These are phyloP conservation scores for Platorchestia sp. DNA, from an alignment of 1,140 invertebrate genomes.

Conservation along the genomic window DNA sequence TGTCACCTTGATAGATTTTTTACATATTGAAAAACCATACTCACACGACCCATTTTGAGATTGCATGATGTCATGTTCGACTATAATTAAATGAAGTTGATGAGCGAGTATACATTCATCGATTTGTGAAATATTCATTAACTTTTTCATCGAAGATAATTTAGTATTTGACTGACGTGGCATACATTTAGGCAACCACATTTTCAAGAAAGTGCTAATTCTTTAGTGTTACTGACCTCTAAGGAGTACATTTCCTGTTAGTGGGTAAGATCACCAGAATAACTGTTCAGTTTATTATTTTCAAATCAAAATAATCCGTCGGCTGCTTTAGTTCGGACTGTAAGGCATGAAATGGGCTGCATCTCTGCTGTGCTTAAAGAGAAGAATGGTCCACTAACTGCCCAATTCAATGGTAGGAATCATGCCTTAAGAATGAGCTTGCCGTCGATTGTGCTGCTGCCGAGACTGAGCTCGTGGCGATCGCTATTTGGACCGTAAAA, in stretches of 20 bases:
- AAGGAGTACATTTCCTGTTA: background rate
- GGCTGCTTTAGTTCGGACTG: background rate
- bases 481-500: constrained; percentile 42
- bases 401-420: background rate
- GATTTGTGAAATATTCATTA: too few relatives aligned
- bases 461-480: background rate
- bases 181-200: background rate
- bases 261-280: background rate
- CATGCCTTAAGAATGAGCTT: background rate
- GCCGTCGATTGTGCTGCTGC: background rate
- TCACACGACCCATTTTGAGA: too few relatives aligned
- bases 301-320: background rate
- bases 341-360: background rate
- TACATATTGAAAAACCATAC: too few relatives aligned
- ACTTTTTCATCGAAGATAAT: too few relatives aligned
- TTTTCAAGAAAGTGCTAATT: background rate
- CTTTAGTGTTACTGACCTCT: background rate
- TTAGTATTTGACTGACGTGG: too few relatives aligned
- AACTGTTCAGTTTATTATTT: background rate
- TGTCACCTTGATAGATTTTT: too few relatives aligned
- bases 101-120: too few relatives aligned
- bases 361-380: background rate
- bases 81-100: too few relatives aligned
- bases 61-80: too few relatives aligned
- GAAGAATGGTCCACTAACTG: background rate